Conservation (phyloP, 30 jellyfish, hydroid and myxozoan genomes). For the Mastigias papua region DNA sequence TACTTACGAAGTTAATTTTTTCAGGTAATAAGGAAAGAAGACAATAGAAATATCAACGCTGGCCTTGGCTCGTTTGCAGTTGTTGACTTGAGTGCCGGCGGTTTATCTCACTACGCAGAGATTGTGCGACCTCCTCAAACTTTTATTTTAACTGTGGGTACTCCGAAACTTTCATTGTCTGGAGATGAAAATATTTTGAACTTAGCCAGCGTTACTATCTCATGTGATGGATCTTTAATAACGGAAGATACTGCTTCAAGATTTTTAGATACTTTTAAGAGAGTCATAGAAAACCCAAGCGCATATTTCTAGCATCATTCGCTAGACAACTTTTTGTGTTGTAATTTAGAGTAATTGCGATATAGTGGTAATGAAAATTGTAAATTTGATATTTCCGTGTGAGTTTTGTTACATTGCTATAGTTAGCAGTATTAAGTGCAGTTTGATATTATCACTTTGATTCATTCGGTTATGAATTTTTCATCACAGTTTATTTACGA, state of each 20-base stretch:
- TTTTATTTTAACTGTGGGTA: not conserved
- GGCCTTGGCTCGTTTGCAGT: conserved; percentile 8
- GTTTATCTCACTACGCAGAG: conserved; percentile 25
- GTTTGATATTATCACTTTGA: not conserved
- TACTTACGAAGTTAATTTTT: not conserved
- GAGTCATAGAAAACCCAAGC: conserved; percentile 29
- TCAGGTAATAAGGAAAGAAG: not conserved
- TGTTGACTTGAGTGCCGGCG: conserved; percentile 21
- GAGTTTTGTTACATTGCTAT: not conserved
- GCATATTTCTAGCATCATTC: not conserved
- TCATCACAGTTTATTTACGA: no score
- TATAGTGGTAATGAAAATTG: not conserved
- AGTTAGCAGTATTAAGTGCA: not conserved
- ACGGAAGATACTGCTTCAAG: conserved; percentile 1
- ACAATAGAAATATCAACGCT: not conserved
- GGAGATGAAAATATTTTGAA: conserved; percentile 1
- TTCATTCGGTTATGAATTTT: no score
- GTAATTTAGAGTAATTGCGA: not conserved
- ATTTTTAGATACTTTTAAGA: conserved; percentile 6
- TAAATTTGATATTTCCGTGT: not conserved
- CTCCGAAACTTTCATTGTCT: conserved; percentile 23
- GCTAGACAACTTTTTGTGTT: not conserved
- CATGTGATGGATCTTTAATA: conserved; percentile 22
- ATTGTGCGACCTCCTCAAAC: conserved; percentile 21
- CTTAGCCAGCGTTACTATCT: not conserved